Percentiles rank a stretch among this genome's conserved stretches.
These are phyloP conservation scores for Apamea crenata DNA, from an alignment of 2,888 invertebrate species.

Conservation along the genomic window DNA sequence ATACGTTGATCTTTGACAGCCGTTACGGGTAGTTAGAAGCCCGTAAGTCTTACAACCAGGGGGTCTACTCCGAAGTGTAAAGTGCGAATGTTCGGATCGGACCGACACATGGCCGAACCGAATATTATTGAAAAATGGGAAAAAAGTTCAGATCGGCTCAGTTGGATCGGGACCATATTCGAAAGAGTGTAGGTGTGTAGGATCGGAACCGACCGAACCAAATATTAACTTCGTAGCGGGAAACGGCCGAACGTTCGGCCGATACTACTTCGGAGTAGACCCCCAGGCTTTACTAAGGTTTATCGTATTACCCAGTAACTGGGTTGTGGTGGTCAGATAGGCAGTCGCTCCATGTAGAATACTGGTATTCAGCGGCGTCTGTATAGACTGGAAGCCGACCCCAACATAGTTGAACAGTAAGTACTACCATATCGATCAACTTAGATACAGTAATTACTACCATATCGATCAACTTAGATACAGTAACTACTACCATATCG, in stretches of 20 bases:
- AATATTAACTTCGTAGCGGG: no score
- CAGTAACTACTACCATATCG: neutral
- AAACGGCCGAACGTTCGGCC: no score
- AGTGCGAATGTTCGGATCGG: no score
- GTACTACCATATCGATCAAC: neutral
- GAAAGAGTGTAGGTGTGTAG: no score
- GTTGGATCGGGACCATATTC: no score
- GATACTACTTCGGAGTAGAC: no score
- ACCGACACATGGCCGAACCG: no score
- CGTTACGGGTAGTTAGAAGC: neutral
- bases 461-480: neutral
- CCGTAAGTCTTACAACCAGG: neutral
- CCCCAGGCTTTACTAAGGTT: no score
- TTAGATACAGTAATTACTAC: neutral
- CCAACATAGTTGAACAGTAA: neutral
- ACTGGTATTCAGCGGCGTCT: neutral
- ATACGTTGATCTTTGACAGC: neutral
- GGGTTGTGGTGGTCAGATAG: neutral
- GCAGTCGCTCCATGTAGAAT: neutral
- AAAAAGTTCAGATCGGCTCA: no score
- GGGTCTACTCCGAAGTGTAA: no score
- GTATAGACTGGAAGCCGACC: neutral
- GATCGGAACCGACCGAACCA: no score
- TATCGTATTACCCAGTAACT: neutral
- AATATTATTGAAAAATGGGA: no score